Percentiles rank a stretch among this genome's conserved stretches.
Conservation (phyloP, 2,888 invertebrate species). For the Cryptophagus acutangulus region DNA sequence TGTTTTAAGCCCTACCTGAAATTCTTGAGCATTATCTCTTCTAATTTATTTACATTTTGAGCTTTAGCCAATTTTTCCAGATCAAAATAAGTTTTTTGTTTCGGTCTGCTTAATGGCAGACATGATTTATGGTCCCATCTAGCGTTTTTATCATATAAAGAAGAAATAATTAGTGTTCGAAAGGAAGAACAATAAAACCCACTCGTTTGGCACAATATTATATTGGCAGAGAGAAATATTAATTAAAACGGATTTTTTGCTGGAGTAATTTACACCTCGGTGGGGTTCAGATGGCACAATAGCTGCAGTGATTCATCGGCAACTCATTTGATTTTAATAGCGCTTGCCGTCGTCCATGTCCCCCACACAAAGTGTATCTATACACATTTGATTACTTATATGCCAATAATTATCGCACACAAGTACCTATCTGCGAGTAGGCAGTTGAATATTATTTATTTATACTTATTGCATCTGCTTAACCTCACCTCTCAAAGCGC, state of each 20-base stretch:
- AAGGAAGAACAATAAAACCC: conserved; percentile 22
- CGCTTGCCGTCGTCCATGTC: conserved; percentile 19
- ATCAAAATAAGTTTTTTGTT: no score
- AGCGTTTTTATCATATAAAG: conserved; percentile 21
- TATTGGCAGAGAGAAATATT: conserved; percentile 21
- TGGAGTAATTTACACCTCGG: conserved; percentile 29
- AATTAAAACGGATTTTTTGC: conserved; percentile 31
- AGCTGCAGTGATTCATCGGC: conserved; percentile 30
- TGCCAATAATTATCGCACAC: conserved; percentile 28
- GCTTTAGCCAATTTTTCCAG: no score
- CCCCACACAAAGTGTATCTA: conserved; percentile 26
- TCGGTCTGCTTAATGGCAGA: conserved; percentile 7
- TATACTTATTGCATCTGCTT: conserved; percentile 18
- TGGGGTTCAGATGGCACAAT: conserved; percentile 22
- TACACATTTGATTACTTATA: conserved; percentile 25
- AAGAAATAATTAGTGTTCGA: conserved; percentile 19
- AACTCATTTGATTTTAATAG: conserved; percentile 33
- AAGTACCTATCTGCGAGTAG: conserved; percentile 24
- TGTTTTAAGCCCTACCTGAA: no score
- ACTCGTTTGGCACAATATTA: no score
- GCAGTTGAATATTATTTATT: conserved; percentile 21
- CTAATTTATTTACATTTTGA: no score
- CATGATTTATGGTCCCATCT: conserved; percentile 10
- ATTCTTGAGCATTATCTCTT: no score
- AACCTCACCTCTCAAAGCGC: conserved; percentile 11